Evolutionary conservation across 2,888 invertebrate species (phyloP).

Genomic region (Lithophane ornitopus): DNA sequence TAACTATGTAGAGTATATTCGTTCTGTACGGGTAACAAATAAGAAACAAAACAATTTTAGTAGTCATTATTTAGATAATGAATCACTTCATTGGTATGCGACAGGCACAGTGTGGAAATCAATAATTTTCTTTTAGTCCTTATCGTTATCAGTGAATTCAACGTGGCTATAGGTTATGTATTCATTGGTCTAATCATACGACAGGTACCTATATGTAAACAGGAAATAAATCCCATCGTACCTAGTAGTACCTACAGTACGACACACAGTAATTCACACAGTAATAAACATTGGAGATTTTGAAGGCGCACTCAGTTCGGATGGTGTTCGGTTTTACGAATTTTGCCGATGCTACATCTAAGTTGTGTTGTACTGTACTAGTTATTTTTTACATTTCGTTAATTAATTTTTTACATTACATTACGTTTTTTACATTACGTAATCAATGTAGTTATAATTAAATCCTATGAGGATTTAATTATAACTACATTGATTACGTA

Average conservation of each 20-base stretch:
- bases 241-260: too few species aligned
- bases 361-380: background rate
- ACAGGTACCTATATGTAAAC: too few species aligned
- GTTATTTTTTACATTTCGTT: background rate
- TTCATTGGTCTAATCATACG: conserved; percentile 14
- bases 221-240: too few species aligned
- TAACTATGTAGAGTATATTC: background rate
- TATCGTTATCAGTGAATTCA: conserved; percentile 50
- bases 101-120: conserved; percentile 36
- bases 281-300: too few species aligned
- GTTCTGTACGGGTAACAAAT: background rate
- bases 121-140: conserved; percentile 39
- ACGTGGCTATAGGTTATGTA: conserved; percentile 16
- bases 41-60: conserved; percentile 2
- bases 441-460: too few species aligned
- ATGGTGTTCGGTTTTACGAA: too few species aligned
- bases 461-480: background rate
- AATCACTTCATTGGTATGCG: conserved; percentile 24
- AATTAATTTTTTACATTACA: too few species aligned
- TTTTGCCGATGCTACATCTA: too few species aligned
- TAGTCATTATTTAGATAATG: conserved; percentile 9
- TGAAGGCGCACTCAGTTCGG: too few species aligned
- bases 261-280: too few species aligned
- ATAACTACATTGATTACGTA: background rate
- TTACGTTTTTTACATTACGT: too few species aligned